Evolutionary conservation across 2,797 vertebrate genomes (phyloP).

Genomic region (Lophius americanus): DNA sequence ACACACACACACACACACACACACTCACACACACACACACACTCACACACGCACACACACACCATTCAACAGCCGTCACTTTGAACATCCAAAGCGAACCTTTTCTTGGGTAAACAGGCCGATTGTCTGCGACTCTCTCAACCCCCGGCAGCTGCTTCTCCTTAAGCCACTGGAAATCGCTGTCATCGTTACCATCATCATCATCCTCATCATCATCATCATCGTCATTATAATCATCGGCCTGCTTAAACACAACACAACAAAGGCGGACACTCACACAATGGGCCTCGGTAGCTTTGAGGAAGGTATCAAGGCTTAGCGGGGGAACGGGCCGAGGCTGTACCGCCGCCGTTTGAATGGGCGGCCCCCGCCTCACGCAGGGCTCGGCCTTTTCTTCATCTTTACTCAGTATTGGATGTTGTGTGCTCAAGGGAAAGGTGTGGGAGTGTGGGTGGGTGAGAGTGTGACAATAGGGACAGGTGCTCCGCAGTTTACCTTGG

Average conservation of each 20-base stretch:
- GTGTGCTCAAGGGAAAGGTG: slow-evolving; percentile 83
- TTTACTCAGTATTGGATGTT: slow-evolving; percentile 87
- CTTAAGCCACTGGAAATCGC: slow-evolving; percentile 66
- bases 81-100: slow-evolving; percentile 68
- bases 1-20: slow-evolving; percentile 2
- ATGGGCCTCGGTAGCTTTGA: slow-evolving; percentile 73
- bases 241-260: slow-evolving; percentile 73
- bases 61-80: slow-evolving; percentile 69
- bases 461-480: slow-evolving; percentile 74
- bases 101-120: slow-evolving; percentile 79
- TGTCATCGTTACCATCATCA: slow-evolving; percentile 69
- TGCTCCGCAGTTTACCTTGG: slow-evolving; percentile 73
- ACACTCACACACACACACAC: slow-evolving; percentile 7
- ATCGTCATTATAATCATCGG: slow-evolving; percentile 65
- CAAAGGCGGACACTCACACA: slow-evolving; percentile 73
- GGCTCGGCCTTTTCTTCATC: slow-evolving; percentile 82
- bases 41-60: slow-evolving; percentile 33
- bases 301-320: slow-evolving; percentile 77
- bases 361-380: slow-evolving; percentile 75
- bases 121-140: slow-evolving; percentile 73
- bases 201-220: slow-evolving; percentile 67
- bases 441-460: slow-evolving; percentile 69
- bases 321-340: slow-evolving; percentile 73
- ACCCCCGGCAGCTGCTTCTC: slow-evolving; percentile 78
- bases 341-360: slow-evolving; percentile 73